Percentiles rank a stretch among this genome's conserved stretches.
phyloP scores from a whole-genome alignment of 2,113 vertebrate species.

The Dipodomys merriami region DNA sequence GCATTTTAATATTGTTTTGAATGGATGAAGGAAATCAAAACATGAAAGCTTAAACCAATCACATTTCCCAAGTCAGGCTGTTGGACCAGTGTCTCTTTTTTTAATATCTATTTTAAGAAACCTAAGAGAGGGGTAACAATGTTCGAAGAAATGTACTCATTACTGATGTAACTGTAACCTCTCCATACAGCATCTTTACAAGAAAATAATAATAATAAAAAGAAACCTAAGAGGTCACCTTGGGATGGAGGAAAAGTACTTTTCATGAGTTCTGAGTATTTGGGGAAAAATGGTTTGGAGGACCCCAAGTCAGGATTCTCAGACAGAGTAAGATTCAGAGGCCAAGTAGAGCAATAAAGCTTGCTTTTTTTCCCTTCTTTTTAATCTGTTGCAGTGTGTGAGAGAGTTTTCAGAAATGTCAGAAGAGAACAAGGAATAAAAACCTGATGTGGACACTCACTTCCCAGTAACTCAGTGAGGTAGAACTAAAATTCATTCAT shows the following conservation, averaged over 20 bases:
- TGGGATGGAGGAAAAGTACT: not conserved
- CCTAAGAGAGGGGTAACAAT: too few species aligned
- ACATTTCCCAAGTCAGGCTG: not conserved
- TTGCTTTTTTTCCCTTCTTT: not conserved
- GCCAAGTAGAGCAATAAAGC: not conserved
- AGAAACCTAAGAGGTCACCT: too few species aligned
- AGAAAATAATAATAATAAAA: not conserved
- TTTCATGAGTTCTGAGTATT: not conserved
- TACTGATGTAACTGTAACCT: too few species aligned
- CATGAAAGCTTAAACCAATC: not conserved
- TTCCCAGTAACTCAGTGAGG: not conserved
- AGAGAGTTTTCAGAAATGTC: not conserved
- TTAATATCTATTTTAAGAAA: not conserved
- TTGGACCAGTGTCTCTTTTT: not conserved
- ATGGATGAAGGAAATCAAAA: not conserved
- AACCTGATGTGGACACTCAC: too few species aligned
- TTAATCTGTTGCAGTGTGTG: not conserved
- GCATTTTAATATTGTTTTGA: not conserved
- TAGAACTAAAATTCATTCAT: not conserved
- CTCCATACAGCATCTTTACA: too few species aligned
- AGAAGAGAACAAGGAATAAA: not conserved
- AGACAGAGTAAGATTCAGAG: not conserved
- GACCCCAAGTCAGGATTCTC: not conserved
- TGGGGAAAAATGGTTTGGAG: not conserved
- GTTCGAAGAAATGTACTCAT: too few species aligned